A percentile compares a stretch with the other conserved stretches of the same genome.
Conservation (phyloP, 2,113 vertebrate genomes). For the Tachuris rubrigastra region DNA sequence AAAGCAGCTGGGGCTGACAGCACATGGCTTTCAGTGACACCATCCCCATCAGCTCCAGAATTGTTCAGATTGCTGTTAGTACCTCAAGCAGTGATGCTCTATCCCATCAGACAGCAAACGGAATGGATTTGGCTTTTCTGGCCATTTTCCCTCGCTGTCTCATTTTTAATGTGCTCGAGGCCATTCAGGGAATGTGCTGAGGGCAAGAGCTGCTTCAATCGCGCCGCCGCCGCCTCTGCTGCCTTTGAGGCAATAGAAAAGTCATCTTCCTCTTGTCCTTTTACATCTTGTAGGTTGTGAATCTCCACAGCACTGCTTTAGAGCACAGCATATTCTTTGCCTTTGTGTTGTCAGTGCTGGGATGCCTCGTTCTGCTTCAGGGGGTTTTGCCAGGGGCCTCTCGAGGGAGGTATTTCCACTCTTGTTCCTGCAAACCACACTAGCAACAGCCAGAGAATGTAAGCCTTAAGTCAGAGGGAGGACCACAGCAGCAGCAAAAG, state of each 20-base stretch:
- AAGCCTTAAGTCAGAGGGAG: neutral
- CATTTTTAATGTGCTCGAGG: neutral
- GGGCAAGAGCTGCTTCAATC: neutral
- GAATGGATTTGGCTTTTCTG: neutral
- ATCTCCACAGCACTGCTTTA: neutral
- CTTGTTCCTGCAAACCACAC: neutral
- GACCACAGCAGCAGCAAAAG: neutral
- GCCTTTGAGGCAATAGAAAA: neutral
- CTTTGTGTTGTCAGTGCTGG: neutral
- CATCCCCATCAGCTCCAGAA: neutral
- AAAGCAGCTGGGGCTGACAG: neutral
- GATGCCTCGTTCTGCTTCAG: neutral
- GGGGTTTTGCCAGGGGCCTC: neutral
- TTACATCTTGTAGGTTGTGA: neutral
- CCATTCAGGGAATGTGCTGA: neutral
- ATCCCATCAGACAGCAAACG: neutral
- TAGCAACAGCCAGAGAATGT: neutral
- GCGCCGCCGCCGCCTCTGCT: neutral
- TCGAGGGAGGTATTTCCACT: neutral
- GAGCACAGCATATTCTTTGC: neutral
- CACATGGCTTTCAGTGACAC: fast-evolving
- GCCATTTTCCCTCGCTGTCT: neutral
- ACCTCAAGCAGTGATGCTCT: neutral
- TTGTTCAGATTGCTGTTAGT: neutral
- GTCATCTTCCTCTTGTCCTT: slow-evolving; percentile 6